phyloP scores from a whole-genome alignment of 1,140 invertebrate species.

The Popillia japonica region DNA sequence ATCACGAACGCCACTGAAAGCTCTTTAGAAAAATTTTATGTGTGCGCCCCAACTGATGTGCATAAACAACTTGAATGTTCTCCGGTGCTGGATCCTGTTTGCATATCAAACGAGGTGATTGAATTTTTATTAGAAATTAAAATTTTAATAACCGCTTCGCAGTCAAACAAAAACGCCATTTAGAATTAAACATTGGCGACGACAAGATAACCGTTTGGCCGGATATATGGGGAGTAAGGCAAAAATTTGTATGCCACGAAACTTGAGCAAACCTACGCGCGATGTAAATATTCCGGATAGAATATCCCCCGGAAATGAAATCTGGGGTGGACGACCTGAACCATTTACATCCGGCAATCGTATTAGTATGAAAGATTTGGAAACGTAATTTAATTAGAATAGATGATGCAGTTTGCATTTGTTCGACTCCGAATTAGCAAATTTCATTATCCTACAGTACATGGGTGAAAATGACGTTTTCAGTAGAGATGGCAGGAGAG shows the following conservation, averaged over 20 bases:
- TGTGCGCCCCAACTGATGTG: background rate
- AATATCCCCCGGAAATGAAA: background rate
- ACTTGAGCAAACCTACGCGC: background rate
- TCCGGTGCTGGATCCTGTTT: background rate
- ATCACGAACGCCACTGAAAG: background rate
- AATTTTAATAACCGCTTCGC: slow-evolving; percentile 1
- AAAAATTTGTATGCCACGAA: background rate
- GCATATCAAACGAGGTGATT: background rate
- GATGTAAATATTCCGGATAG: background rate
- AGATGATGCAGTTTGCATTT: background rate
- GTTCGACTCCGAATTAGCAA: background rate
- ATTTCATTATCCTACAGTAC: background rate
- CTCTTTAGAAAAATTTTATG: background rate
- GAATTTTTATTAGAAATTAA: slow-evolving; percentile 29
- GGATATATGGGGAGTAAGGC: background rate
- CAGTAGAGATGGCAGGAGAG: no score
- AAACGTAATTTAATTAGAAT: background rate
- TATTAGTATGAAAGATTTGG: background rate
- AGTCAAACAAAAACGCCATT: slow-evolving; percentile 22
- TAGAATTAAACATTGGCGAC: background rate
- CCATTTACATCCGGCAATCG: background rate
- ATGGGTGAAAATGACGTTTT: no score
- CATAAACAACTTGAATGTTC: background rate
- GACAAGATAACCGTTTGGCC: background rate
- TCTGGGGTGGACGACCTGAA: background rate